Conservation (phyloP, 1,140 invertebrate species). For the Drosophila biarmipes region DNA sequence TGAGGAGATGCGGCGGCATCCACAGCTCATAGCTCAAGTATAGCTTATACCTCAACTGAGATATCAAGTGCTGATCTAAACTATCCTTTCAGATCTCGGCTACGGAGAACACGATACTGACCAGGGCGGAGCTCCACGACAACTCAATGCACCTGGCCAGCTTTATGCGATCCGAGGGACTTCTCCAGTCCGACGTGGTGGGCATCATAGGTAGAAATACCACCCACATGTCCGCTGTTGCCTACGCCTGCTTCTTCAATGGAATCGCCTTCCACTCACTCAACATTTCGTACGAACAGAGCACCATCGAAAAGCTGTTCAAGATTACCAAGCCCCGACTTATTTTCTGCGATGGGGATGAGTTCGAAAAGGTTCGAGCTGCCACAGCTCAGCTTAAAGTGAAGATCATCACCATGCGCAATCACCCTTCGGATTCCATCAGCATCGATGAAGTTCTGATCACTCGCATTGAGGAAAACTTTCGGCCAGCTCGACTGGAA, state of each 20-base stretch:
- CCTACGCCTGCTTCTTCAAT: slow-evolving; percentile 72
- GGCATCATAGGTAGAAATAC: slow-evolving; percentile 69
- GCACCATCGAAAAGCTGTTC: slow-evolving; percentile 54
- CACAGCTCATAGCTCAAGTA: slow-evolving; percentile 62
- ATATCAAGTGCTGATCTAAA: background rate
- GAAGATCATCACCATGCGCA: slow-evolving; percentile 61
- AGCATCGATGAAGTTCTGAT: slow-evolving; percentile 44
- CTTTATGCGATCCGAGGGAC: slow-evolving; percentile 42
- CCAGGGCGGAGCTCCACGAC: slow-evolving; percentile 41
- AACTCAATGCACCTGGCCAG: slow-evolving; percentile 62
- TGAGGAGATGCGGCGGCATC: slow-evolving; percentile 64
- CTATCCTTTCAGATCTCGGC: slow-evolving; percentile 49
- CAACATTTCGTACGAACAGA: slow-evolving; percentile 49
- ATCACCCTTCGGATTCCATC: slow-evolving; percentile 40
- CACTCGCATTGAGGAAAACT: slow-evolving; percentile 42
- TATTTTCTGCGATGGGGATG: slow-evolving; percentile 74
- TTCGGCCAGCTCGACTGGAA: slow-evolving; percentile 42
- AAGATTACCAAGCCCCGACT: slow-evolving; percentile 59
- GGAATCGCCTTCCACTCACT: slow-evolving; percentile 67
- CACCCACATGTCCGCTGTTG: slow-evolving; percentile 58
- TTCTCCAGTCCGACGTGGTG: slow-evolving; percentile 63
- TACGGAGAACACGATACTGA: slow-evolving; percentile 59
- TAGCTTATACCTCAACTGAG: slow-evolving; percentile 59
- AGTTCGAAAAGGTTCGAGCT: slow-evolving; percentile 48
- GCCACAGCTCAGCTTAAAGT: slow-evolving; percentile 37